Evolutionary conservation across 2,113 vertebrate species (phyloP).

Genomic region (Leptobrachium ailaonicum): DNA sequence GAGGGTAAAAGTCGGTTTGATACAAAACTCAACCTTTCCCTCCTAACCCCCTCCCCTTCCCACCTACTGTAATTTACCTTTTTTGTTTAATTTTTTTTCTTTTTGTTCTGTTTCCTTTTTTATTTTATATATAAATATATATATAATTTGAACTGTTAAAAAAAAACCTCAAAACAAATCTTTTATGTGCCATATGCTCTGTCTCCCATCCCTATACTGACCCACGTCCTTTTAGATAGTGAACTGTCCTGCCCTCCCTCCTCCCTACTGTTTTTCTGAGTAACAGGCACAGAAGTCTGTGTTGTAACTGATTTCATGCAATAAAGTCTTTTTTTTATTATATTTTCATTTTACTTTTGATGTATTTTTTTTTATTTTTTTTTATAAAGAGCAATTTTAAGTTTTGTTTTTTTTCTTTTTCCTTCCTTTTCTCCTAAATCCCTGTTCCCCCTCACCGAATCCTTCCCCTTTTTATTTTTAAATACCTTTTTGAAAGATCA

Average conservation of each 20-base stretch:
- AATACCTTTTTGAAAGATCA: not conserved
- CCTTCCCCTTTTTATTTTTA: not conserved
- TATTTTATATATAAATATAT: conserved; percentile 49
- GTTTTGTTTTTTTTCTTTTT: conserved; percentile 25
- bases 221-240: conserved; percentile 27
- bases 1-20: conserved; percentile 24
- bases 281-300: conserved; percentile 49
- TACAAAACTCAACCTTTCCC: conserved; percentile 16
- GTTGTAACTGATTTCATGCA: conserved; percentile 51
- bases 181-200: conserved; percentile 47
- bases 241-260: not conserved
- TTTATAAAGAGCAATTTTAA: not conserved
- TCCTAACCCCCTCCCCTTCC: not conserved
- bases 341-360: conserved; percentile 47
- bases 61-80: conserved; percentile 36
- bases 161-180: conserved; percentile 36
- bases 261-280: not conserved
- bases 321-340: conserved; percentile 50
- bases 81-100: conserved; percentile 21
- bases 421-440: conserved; percentile 9
- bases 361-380: conserved; percentile 15
- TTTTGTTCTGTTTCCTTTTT: conserved; percentile 29
- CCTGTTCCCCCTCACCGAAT: not conserved
- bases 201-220: not conserved
- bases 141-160: conserved; percentile 49